A percentile compares a stretch with the other conserved stretches of the same genome.
Evolutionary conservation across 1,140 invertebrate species (phyloP).

Genomic region (Danaus melanippus): DNA sequence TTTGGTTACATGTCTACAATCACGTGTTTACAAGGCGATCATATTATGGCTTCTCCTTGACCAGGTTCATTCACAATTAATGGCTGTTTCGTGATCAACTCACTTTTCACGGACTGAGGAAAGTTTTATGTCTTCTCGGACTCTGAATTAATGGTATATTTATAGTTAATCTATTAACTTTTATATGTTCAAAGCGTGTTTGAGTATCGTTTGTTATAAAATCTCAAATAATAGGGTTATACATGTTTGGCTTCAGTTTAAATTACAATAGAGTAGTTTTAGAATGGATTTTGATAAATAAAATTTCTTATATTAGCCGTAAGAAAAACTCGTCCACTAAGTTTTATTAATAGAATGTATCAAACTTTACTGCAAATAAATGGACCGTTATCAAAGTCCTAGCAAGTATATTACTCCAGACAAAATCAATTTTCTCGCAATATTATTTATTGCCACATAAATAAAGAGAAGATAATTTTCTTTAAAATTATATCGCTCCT

Average conservation of each 20-base stretch:
- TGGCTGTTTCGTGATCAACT: slow-evolving; percentile 59
- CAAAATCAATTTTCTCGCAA: no score
- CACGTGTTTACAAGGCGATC: slow-evolving; percentile 42
- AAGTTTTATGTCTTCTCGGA: slow-evolving; percentile 50
- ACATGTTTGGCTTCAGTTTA: slow-evolving; percentile 5
- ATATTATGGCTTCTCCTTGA: slow-evolving; percentile 27
- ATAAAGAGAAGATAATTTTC: slow-evolving; percentile 9
- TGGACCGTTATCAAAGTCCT: no score
- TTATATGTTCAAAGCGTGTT: slow-evolving; percentile 24
- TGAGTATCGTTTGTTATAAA: slow-evolving; percentile 27
- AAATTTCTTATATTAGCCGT: no score
- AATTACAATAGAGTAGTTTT: neutral
- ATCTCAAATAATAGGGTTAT: slow-evolving; percentile 5
- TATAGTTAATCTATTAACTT: slow-evolving; percentile 39
- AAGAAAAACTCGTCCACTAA: no score
- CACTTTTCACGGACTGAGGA: slow-evolving; percentile 52
- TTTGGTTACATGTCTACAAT: slow-evolving; percentile 40
- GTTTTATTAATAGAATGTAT: no score
- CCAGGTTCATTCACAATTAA: slow-evolving; percentile 52
- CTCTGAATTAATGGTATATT: slow-evolving; percentile 34
- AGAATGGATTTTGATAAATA: no score
- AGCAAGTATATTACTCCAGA: no score
- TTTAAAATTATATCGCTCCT: neutral
- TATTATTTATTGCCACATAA: slow-evolving; percentile 1
- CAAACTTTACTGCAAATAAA: no score